Evolutionary conservation across 2,888 invertebrate species (phyloP), one percentile per base, ranked within the genome.

Genomic region (Auanema freiburgensis): DNA sequence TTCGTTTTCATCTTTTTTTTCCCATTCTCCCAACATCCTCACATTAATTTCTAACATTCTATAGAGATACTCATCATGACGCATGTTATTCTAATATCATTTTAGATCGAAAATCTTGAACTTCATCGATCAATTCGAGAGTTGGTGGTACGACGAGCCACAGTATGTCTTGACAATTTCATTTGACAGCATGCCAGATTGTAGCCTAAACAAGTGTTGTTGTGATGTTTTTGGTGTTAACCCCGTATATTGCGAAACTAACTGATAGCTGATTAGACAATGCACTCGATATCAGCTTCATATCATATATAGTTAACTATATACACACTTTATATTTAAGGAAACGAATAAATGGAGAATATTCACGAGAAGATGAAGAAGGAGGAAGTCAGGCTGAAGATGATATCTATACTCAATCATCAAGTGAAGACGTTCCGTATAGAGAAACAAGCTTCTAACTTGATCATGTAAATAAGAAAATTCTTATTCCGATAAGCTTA

Each of bases 61-160:
- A 50, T 55, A 57, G 62, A 62, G 12, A 8, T 44, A 56, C 53
- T 57, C 50, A 14, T 23, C 23, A 23, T 49, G 8, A 18, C 52
- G 40, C 54, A 41, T 11, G 24, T 40, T 8, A 52, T 42, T 51
- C 41, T 10, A 59, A 59, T 57, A 54, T n/a, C 11, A 55, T 54
- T 57, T 12, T 53, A 72, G 72, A 52, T 70, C 72, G 41, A 72
- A 72, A 63, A 72, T 72, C 50, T 68, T 72, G 53, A 72, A 72
- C 70, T 72, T 72, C 63, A 69, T 72, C 61, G 67, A 67, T 52
- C 69, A 72, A 61, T 72, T 72, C 59, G 72, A 72, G 57, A 63
- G 64, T 60, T 69, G 66, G 59, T 72, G 72, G 72, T 70, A 67
- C 58, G 72, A 72, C 67, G 69, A 72, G 49, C 58, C 63, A 41